These are phyloP conservation scores for Epinephelus fuscoguttatus DNA, from an alignment of 2,113 vertebrate genomes.

Conservation along the genomic window DNA sequence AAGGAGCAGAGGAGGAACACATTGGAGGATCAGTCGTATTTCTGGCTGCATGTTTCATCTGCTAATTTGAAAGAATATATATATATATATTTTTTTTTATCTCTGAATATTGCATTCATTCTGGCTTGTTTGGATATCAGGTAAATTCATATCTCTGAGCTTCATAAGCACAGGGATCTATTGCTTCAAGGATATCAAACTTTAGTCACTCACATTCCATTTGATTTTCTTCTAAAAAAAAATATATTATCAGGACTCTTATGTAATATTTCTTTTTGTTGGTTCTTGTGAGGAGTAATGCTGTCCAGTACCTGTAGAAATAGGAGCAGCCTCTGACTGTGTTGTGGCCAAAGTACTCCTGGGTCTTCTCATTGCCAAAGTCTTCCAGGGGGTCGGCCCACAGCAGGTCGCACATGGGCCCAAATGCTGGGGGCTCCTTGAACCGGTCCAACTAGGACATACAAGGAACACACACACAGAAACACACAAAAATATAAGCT, in stretches of 20 bases:
- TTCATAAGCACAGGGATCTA: constrained; percentile 4
- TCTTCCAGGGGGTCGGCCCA: constrained; percentile 89
- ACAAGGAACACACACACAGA: constrained; percentile 26
- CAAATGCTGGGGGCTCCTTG: constrained; percentile 89
- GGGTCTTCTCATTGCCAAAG: constrained; percentile 89
- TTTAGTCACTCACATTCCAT: constrained; percentile 13
- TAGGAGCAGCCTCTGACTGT: constrained; percentile 89
- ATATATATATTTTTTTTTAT: constrained; percentile 5
- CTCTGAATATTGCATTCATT: constrained; percentile 27
- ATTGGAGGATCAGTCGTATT: not conserved
- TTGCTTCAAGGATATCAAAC: not conserved
- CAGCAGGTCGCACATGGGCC: constrained; percentile 89
- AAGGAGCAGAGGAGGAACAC: not conserved
- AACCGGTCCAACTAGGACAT: constrained; percentile 86
- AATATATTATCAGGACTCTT: constrained; percentile 23
- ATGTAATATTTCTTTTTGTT: constrained; percentile 4
- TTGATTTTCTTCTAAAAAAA: constrained; percentile 19
- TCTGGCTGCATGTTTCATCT: not conserved
- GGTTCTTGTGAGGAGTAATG: not conserved
- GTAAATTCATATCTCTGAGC: constrained; percentile 22
- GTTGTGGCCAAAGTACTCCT: constrained; percentile 89
- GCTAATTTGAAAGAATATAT: constrained; percentile 21
- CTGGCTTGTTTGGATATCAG: constrained; percentile 19
- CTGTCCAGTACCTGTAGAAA: constrained; percentile 85
- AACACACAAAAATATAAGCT: constrained; percentile 16